These are phyloP conservation scores for Lasiurus borealis DNA, from an alignment of 2,113 vertebrate species.

Conservation along the genomic window DNA sequence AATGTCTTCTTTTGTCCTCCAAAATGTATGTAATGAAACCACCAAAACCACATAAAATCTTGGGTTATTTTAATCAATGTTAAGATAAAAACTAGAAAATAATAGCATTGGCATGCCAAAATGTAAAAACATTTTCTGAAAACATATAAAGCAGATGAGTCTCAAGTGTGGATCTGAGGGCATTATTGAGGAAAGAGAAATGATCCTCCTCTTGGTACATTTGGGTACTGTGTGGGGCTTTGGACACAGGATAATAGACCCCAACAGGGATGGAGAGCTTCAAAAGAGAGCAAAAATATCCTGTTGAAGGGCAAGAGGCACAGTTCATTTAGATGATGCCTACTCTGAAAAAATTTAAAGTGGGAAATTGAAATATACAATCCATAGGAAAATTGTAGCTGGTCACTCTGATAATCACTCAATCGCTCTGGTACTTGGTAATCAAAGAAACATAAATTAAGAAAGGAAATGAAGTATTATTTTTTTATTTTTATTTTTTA, in stretches of 20 bases:
- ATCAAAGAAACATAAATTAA: not conserved
- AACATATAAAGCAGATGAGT: not conserved
- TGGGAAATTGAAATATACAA: not conserved
- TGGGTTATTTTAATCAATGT: not conserved
- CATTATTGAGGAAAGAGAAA: not conserved
- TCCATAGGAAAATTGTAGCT: not conserved
- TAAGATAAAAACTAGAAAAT: not conserved
- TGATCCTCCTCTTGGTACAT: rapidly evolving
- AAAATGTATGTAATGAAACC: not conserved
- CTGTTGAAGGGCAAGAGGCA: not conserved
- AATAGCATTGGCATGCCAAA: not conserved
- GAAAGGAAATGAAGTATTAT: not conserved
- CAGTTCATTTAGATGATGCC: not conserved
- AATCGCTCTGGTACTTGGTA: not conserved
- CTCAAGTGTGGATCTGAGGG: not conserved
- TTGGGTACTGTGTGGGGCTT: no score
- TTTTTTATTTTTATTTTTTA: not conserved
- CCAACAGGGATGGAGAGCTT: rapidly evolving
- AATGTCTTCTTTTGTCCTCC: not conserved
- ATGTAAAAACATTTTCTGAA: not conserved
- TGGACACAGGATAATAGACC: not conserved
- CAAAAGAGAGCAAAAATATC: not conserved
- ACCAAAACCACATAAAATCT: not conserved
- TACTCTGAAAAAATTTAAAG: not conserved
- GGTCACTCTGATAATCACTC: not conserved